Percentiles rank a stretch among this genome's conserved stretches.
phyloP scores from a whole-genome alignment of 2,888 invertebrate species.

The Conus canariensis region DNA sequence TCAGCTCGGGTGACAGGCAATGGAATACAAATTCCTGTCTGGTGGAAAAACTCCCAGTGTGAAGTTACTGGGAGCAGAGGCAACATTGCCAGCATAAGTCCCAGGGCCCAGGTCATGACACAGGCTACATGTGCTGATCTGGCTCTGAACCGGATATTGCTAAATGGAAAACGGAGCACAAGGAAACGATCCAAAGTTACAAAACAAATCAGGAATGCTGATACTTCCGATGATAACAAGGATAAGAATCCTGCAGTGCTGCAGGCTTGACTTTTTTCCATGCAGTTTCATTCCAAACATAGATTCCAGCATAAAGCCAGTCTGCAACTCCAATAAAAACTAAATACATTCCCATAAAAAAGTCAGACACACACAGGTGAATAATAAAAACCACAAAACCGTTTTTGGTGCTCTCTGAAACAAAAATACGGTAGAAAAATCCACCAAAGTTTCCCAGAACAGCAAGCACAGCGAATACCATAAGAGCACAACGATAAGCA shows the following conservation, averaged over 20 bases:
- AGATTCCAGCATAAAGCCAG: too few species aligned
- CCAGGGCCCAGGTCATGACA: background rate
- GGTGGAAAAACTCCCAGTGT: conserved; percentile 32
- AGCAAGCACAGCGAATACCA: conserved; percentile 7
- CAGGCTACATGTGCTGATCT: background rate
- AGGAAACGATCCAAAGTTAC: conserved; percentile 76
- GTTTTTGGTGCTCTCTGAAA: background rate
- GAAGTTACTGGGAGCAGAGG: conserved; percentile 46
- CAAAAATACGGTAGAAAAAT: background rate
- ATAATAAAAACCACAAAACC: background rate
- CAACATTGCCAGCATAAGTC: background rate
- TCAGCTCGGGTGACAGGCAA: conserved; percentile 57
- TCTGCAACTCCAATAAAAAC: background rate
- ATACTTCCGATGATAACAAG: conserved; percentile 17
- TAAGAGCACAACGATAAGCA: conserved; percentile 2
- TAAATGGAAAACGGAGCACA: conserved; percentile 10
- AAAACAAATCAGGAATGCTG: conserved; percentile 80
- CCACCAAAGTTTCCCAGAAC: conserved; percentile 9
- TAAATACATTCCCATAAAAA: conserved; percentile 59
- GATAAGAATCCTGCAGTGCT: conserved; percentile 1
- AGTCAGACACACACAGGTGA: conserved; percentile 44
- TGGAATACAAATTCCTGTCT: conserved; percentile 44
- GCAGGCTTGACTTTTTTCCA: conserved; percentile 11
- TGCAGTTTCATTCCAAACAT: background rate
- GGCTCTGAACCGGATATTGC: background rate